Evolutionary conservation across 1,140 invertebrate genomes (phyloP), one percentile per base, ranked within the genome.

Genomic region (Diorhabda sublineata): DNA sequence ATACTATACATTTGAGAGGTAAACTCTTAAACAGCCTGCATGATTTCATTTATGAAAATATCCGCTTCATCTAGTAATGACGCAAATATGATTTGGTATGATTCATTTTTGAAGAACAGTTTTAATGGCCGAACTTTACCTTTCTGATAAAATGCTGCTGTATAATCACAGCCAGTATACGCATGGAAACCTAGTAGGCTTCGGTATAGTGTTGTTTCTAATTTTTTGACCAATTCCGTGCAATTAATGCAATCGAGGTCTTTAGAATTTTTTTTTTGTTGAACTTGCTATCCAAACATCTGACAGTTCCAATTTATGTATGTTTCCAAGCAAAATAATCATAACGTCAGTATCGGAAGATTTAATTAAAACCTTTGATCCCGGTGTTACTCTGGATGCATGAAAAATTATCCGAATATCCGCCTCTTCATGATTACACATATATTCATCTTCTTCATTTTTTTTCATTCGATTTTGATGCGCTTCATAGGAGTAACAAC

Each of bases 271-370:
- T 59, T 58, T 44, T 67, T 43, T 67, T 44, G 64, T 42, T 59
- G 65, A 44, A 67, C 47, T 42, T 26, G 64, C 64, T 57, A 65
- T 9, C 11, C 64, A 65, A 65, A 65, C 43, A 59, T 59, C 57
- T 43, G 65, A 67, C 61, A 11, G 8, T 44, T n/a, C 8, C 11
- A 67, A 26, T 67, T 67, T 59, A 41, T 67, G 65, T 41, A 67
- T 59, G 43, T 67, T 59, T 67, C 65, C 65, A 45, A 67, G 26
- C 57, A 67, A 67, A 67, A 67, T 67, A 43, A 67, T 43, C 57
- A 67, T 42, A 45, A 67, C 65, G 44, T 67, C 65, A 58, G 65
- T 67, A 67, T 67, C 43, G 8, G 58, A 67, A 45, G 65, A 11
- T 67, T 60, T 67, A 41, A 67, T 68, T 68, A 62, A 61, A 62